Conservation (phyloP, 2,797 vertebrate species). For the Gastrophryne carolinensis region DNA sequence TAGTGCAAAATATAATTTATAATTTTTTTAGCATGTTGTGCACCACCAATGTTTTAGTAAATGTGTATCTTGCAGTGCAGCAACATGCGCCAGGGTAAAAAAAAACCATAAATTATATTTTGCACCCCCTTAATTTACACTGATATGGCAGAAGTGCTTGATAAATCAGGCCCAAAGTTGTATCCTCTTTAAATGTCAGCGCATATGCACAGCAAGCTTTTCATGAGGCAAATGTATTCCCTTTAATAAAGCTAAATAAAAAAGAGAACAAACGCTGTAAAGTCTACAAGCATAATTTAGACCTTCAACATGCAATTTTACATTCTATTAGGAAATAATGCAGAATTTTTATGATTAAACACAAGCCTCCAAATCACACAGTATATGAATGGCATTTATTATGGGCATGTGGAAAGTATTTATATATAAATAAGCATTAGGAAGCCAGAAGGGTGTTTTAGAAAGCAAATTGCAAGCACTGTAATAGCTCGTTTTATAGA, state of each 20-base stretch:
- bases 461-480: constrained; percentile 12
- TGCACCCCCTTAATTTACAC: too few species aligned
- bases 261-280: not conserved
- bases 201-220: not conserved
- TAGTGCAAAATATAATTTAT: too few species aligned
- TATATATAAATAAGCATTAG: constrained; percentile 6
- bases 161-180: too few species aligned
- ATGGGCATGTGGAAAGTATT: not conserved
- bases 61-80: too few species aligned
- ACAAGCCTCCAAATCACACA: not conserved
- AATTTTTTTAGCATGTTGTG: too few species aligned
- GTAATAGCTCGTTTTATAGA: not conserved
- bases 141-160: not conserved
- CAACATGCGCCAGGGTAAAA: too few species aligned
- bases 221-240: not conserved
- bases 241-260: not conserved
- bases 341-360: not conserved
- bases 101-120: too few species aligned
- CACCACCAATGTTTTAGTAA: too few species aligned
- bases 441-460: not conserved
- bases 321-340: not conserved
- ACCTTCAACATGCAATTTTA: not conserved
- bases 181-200: not conserved
- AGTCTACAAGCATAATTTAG: not conserved
- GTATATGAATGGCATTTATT: not conserved